Conservation (phyloP, 2,113 vertebrate genomes). For the Antigone vipio region DNA sequence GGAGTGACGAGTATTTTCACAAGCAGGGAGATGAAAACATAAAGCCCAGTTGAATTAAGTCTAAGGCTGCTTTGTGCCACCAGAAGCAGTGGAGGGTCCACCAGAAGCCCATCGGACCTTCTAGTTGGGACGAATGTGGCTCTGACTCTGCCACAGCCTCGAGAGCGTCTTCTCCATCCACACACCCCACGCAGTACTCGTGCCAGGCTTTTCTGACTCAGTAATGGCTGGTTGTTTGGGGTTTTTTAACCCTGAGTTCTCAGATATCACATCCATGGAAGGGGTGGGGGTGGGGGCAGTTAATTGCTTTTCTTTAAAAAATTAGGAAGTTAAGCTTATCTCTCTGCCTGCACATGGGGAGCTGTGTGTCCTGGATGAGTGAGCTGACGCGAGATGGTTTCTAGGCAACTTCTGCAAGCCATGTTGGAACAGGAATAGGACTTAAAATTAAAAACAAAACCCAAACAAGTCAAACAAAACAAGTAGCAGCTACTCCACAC, state of each 20-base stretch:
- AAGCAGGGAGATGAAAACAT: background rate
- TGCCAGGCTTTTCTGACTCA: background rate
- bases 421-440: background rate
- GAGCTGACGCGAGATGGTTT: constrained; percentile 45
- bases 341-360: constrained; percentile 54
- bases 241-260: background rate
- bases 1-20: background rate
- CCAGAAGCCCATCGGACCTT: background rate
- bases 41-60: background rate
- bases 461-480: constrained; percentile 43
- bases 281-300: background rate
- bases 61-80: background rate
- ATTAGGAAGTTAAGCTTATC: constrained; percentile 59
- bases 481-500: background rate
- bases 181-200: background rate
- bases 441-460: constrained; percentile 25
- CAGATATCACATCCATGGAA: constrained; percentile 5
- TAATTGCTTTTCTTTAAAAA: constrained; percentile 62
- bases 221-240: background rate
- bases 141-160: background rate
- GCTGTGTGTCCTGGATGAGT: constrained; percentile 26
- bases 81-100: background rate
- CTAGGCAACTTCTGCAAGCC: constrained; percentile 62
- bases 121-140: background rate
- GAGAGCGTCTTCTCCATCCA: background rate